Conservation (phyloP, 2,888 invertebrate species). For the Platypus cylindrus region DNA sequence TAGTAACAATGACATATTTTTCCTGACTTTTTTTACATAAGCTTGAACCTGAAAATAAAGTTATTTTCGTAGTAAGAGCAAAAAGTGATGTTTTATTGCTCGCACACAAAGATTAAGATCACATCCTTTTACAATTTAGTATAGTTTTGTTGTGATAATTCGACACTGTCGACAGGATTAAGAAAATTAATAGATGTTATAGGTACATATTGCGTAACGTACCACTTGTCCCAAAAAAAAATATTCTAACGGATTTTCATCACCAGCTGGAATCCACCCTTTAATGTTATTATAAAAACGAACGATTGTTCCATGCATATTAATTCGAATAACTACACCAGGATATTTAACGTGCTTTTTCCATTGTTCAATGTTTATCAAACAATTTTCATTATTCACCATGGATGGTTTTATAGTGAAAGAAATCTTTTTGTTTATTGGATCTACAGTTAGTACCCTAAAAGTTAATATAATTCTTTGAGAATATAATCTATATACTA, state of each 20-base stretch:
- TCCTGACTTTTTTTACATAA: too few species aligned
- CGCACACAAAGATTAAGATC: too few species aligned
- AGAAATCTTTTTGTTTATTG: constrained; percentile 32
- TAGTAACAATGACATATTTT: too few species aligned
- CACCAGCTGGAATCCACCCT: constrained; percentile 33
- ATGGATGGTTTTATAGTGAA: constrained; percentile 56
- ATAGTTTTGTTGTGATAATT: too few species aligned
- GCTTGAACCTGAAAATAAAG: too few species aligned
- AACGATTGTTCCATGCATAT: constrained; percentile 39
- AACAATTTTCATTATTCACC: constrained; percentile 41
- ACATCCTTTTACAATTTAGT: too few species aligned
- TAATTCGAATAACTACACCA: constrained; percentile 43
- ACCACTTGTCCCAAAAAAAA: constrained; percentile 51
- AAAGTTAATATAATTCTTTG: constrained; percentile 13
- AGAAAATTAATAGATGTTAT: too few species aligned
- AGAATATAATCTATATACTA: constrained; percentile 3
- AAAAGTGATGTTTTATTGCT: too few species aligned
- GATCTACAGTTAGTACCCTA: constrained; percentile 42
- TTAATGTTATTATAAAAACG: constrained; percentile 46
- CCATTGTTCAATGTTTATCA: constrained; percentile 40
- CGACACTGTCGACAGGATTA: too few species aligned
- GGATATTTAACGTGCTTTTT: constrained; percentile 40
- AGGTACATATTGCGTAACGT: too few species aligned
- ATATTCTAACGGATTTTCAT: constrained; percentile 31
- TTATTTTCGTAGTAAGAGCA: too few species aligned